Evolutionary conservation across 1,140 invertebrate genomes (phyloP).

Genomic region (Neodiprion lecontei): DNA sequence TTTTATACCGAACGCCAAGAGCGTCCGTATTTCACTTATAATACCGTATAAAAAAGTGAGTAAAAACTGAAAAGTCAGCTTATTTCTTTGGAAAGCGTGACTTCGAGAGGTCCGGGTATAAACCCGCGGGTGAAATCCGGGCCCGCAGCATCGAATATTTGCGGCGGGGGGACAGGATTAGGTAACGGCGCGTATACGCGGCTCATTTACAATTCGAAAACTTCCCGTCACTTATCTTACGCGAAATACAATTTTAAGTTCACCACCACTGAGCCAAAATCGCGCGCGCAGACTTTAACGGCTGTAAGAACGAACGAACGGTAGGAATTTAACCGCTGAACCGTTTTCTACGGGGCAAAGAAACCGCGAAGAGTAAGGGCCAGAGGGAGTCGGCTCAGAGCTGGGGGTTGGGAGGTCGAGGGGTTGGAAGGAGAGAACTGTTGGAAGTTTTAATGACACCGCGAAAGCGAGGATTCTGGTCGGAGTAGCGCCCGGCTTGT

Average conservation of each 20-base stretch:
- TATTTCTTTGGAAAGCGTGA: too few species aligned
- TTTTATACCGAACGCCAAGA: too few species aligned
- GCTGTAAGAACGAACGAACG: not conserved
- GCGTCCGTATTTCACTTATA: too few species aligned
- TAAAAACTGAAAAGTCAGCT: too few species aligned
- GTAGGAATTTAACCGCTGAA: not conserved
- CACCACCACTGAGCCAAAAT: not conserved
- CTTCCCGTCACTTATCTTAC: conserved; percentile 1
- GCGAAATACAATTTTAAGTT: conserved; percentile 1
- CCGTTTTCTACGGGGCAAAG: not conserved
- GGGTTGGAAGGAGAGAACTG: not conserved
- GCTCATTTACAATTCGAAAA: conserved; percentile 5
- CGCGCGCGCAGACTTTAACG: too few species aligned
- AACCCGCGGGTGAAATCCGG: too few species aligned
- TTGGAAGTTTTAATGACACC: conserved; percentile 12
- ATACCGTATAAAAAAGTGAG: too few species aligned
- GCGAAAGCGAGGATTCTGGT: conserved; percentile 2
- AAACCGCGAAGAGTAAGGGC: not conserved
- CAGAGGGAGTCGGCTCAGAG: not conserved
- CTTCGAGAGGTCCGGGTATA: too few species aligned
- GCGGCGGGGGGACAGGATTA: too few species aligned
- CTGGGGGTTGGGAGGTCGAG: not conserved
- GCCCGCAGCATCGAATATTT: too few species aligned
- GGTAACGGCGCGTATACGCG: not conserved
- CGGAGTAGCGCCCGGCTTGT: not conserved